Conservation (phyloP, 37 sponge, comb jelly and placozoan species). For the Ephydatia muelleri region DNA sequence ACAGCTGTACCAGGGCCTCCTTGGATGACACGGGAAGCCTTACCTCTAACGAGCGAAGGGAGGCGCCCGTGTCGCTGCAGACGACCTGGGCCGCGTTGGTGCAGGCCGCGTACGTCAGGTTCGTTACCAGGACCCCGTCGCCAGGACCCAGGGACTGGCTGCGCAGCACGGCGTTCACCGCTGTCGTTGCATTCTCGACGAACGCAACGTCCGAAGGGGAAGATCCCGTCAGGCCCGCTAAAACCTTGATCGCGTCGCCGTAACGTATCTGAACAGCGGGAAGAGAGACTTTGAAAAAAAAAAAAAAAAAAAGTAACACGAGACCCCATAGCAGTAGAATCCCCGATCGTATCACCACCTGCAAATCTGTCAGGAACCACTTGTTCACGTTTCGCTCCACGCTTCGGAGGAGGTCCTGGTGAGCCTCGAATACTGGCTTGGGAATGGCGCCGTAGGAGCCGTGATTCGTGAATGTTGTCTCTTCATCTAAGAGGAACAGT, state of each 20-base stretch:
- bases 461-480: constrained; percentile 39
- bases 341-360: no score
- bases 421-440: constrained; percentile 14
- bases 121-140: constrained; percentile 48
- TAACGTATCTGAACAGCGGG: background rate
- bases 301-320: no score
- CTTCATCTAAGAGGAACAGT: constrained; percentile 25
- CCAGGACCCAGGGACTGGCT: constrained; percentile 2
- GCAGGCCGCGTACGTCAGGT: constrained; percentile 40
- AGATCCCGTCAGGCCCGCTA: constrained; percentile 34
- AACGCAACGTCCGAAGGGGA: constrained; percentile 29
- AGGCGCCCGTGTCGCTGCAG: constrained; percentile 26
- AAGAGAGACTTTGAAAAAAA: no score
- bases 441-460: constrained; percentile 68
- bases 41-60: constrained; percentile 12
- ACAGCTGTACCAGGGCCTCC: constrained; percentile 29
- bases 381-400: constrained; percentile 40
- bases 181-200: constrained; percentile 63
- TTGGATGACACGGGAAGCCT: constrained; percentile 18
- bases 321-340: no score
- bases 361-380: constrained; percentile 36
- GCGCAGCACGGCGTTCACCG: constrained; percentile 34
- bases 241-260: background rate
- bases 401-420: background rate
- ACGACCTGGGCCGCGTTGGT: constrained; percentile 24